Evolutionary conservation across 2,113 vertebrate genomes (phyloP).

Genomic region (Suncus etruscus): DNA sequence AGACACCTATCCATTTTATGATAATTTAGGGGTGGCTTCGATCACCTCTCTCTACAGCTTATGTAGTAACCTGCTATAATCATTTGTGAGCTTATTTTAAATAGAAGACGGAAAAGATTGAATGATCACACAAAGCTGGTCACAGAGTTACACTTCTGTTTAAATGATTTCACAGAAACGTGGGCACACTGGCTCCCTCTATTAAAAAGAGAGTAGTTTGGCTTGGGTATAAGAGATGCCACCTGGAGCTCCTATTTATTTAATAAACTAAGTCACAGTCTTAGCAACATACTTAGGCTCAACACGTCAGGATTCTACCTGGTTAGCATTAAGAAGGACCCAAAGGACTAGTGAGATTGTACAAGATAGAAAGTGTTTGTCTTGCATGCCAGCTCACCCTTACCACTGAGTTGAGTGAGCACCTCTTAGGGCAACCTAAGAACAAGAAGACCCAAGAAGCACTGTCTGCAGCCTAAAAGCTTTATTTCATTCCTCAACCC

Average conservation of each 20-base stretch:
- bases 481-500: no score
- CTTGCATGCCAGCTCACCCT: no score
- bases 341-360: no score
- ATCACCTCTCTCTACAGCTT: slow-evolving; percentile 14
- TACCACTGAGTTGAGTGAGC: no score
- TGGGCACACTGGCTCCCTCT: not conserved
- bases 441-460: no score
- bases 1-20: slow-evolving; percentile 53
- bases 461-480: no score
- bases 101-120: not conserved
- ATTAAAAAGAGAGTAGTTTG: not conserved
- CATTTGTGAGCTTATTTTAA: not conserved
- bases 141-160: not conserved
- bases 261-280: not conserved
- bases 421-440: no score
- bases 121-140: not conserved
- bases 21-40: not conserved
- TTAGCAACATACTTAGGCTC: not conserved
- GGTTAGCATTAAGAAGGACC: not conserved
- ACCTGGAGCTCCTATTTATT: not conserved
- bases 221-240: not conserved
- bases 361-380: no score
- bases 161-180: not conserved
- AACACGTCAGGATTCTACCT: not conserved
- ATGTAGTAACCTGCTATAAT: not conserved